phyloP scores from a whole-genome alignment of 1,140 invertebrate species.

The Drosophila ironensis region DNA sequence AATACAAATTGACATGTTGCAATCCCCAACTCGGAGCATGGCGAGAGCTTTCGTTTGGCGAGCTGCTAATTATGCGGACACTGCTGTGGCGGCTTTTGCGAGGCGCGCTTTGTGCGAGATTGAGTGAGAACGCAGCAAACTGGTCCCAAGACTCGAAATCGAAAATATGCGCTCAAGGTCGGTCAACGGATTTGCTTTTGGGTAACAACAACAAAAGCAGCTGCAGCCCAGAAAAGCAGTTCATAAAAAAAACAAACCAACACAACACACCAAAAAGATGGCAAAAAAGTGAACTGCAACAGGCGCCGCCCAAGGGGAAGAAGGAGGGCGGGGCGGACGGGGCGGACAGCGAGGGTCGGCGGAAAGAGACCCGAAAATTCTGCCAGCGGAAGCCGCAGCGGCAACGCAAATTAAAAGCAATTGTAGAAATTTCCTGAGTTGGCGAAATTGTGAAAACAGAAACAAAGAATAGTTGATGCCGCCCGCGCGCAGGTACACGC shows the following conservation, averaged over 20 bases:
- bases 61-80: neutral
- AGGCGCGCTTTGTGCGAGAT: too few relatives aligned
- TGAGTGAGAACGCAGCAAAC: constrained; percentile 59
- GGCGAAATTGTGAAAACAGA: constrained; percentile 56
- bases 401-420: constrained; percentile 72
- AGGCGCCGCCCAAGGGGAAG: constrained; percentile 17
- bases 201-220: constrained; percentile 24
- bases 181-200: constrained; percentile 75
- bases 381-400: constrained; percentile 55
- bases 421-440: constrained; percentile 77
- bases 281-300: constrained; percentile 45
- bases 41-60: neutral
- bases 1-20: too few relatives aligned
- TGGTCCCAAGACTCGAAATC: constrained; percentile 63
- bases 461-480: constrained; percentile 8
- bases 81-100: constrained; percentile 10
- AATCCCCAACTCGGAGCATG: neutral
- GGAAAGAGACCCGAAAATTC: constrained; percentile 28
- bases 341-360: too few relatives aligned
- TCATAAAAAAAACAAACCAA: constrained; percentile 20
- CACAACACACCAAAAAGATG: constrained; percentile 44
- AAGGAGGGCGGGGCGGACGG: too few relatives aligned
- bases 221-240: constrained; percentile 14
- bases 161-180: constrained; percentile 75
- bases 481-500: constrained; percentile 30